Evolutionary conservation across 2,888 invertebrate genomes (phyloP).

Genomic region (Ichneumoninae sp.): DNA sequence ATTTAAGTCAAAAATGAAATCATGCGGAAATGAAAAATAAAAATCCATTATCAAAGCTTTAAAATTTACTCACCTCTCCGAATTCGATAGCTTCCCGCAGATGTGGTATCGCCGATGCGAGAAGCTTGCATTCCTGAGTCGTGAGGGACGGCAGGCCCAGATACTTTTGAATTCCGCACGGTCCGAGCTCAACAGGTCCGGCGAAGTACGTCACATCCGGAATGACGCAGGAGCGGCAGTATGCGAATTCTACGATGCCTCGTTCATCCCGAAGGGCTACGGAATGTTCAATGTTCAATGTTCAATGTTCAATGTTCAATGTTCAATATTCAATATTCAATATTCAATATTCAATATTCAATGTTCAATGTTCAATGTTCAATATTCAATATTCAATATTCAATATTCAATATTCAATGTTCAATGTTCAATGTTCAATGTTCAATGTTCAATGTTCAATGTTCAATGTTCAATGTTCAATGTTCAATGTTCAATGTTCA

Average conservation of each 20-base stretch:
- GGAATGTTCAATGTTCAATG: constrained; percentile 3
- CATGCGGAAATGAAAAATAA: not conserved
- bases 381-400: no score
- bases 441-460: no score
- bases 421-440: no score
- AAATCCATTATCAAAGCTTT: not conserved
- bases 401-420: no score
- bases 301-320: not conserved
- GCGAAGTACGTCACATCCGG: constrained; percentile 78
- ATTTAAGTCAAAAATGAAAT: not conserved
- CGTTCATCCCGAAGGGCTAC: constrained; percentile 72
- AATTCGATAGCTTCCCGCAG: constrained; percentile 71
- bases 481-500: no score
- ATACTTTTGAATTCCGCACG: constrained; percentile 77
- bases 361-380: no score
- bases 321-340: not conserved
- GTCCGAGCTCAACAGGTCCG: constrained; percentile 77
- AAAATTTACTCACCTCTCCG: constrained; percentile 73
- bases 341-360: no score
- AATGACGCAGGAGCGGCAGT: constrained; percentile 76
- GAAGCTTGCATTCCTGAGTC: constrained; percentile 72
- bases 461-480: no score
- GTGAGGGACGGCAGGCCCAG: constrained; percentile 76
- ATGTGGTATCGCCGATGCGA: constrained; percentile 70
- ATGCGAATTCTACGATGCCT: constrained; percentile 78